Evolutionary conservation across 2,797 vertebrate species (phyloP), one percentile per base, ranked within the genome.

Genomic region (Emydoidea blandingii): DNA sequence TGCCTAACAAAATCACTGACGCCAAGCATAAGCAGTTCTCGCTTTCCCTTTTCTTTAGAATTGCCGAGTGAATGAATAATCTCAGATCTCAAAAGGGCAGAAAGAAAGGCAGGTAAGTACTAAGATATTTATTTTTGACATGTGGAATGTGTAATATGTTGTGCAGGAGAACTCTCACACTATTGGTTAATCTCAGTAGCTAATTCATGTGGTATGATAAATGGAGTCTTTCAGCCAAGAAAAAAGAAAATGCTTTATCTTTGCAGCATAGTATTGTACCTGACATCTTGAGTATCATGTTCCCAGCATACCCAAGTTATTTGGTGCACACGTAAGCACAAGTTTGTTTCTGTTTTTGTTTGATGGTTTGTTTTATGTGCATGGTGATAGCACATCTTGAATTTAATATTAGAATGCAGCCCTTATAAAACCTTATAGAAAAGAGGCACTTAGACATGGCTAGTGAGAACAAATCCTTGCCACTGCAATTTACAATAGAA

Each of bases 81-180:
- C 0, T 1, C 12, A 53, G 50, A n/a, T 52, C 47, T 68, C 47
- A 52, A n/a, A 68, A 37, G 6, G 72, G 11, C 49, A 50, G 57
- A 93, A 90, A 80, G 83, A 31, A 65, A 92, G 78, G 53, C 59
- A 87, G 85, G 97, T 98, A 86, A 98, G 97, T 96, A 88, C 10
- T 5, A 57, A 50, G 31, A 41, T 14, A 62, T 16, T 87, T 89
- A 12, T 87, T 93, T 90, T 90, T 93, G 56, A 54, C 15, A 62
- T 94, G 23, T 93, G 72, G 80, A 96, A 23, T 85, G 8, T 29
- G 37, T 34, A 56, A 53, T 86, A 1, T n/a, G 80, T 92, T 83
- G 84, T 94, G 34, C 85, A 87, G 72, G 85, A 86, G 90, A 94
- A 86, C 27, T 25, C n/a, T 19, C 83, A 88, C 59, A 44, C n/a